These are phyloP conservation scores for Prunella strophiata DNA, from an alignment of 2,797 vertebrate species.

Conservation along the genomic window DNA sequence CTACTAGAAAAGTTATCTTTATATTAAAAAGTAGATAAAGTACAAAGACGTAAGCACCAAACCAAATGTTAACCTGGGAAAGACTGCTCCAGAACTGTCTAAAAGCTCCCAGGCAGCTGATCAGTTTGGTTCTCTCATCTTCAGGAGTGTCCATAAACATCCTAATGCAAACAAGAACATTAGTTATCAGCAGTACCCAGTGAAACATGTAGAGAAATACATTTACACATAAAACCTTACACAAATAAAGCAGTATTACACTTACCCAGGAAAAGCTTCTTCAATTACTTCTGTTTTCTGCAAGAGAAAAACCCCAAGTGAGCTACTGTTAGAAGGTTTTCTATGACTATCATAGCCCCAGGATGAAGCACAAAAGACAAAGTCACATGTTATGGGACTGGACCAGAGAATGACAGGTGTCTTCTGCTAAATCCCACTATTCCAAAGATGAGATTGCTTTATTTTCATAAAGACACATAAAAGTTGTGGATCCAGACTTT, in stretches of 20 bases:
- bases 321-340: not conserved
- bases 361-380: not conserved
- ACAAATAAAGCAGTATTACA: not conserved
- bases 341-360: not conserved
- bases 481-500: not conserved
- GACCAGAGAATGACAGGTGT: not conserved
- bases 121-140: slow-evolving; percentile 93
- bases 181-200: not conserved
- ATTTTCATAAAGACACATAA: not conserved
- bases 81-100: slow-evolving; percentile 93
- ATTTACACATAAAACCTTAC: not conserved
- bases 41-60: not conserved
- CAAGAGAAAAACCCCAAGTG: not conserved
- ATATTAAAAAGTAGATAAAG: not conserved
- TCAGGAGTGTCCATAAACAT: slow-evolving; percentile 99
- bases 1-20: not conserved
- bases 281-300: slow-evolving; percentile 98
- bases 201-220: not conserved
- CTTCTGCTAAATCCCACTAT: not conserved
- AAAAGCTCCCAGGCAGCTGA: slow-evolving; percentile 94
- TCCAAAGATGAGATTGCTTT: not conserved
- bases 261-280: slow-evolving; percentile 98
- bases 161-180: slow-evolving; percentile 72
- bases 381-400: accelerated
- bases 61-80: slow-evolving; percentile 84